A percentile compares a stretch with the other conserved stretches of the same genome.
These are phyloP conservation scores for Muscicapa adusta DNA, from an alignment of 2,113 vertebrate genomes.

Conservation along the genomic window DNA sequence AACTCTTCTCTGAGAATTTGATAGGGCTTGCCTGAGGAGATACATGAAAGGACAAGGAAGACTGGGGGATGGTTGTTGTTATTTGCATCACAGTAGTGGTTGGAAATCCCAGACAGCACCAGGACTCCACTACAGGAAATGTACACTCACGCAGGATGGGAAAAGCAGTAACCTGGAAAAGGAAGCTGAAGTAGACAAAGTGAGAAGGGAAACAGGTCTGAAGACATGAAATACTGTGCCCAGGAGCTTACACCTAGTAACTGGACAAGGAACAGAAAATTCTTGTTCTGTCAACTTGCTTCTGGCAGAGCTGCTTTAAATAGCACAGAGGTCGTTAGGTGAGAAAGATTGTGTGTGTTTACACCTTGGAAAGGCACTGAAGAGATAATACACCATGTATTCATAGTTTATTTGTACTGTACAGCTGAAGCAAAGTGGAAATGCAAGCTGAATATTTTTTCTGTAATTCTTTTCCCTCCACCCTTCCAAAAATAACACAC, in stretches of 20 bases:
- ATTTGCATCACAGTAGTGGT: not conserved
- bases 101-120: not conserved
- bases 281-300: not conserved
- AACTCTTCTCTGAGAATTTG: not conserved
- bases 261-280: not conserved
- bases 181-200: not conserved
- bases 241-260: not conserved
- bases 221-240: not conserved
- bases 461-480: not conserved
- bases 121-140: not conserved
- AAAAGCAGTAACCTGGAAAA: not conserved
- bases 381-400: not conserved
- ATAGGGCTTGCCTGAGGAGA: not conserved
- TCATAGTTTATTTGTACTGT: slow-evolving; percentile 33
- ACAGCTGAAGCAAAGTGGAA: not conserved
- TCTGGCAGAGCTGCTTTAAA: not conserved
- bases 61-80: not conserved
- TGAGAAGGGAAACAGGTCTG: not conserved
- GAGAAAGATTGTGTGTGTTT: not conserved
- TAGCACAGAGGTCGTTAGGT: not conserved
- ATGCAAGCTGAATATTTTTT: not conserved
- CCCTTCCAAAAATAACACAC: not conserved
- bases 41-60: not conserved
- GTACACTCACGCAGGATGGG: not conserved
- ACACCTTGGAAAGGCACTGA: not conserved